Evolutionary conservation across 2,113 vertebrate genomes (phyloP), one percentile per base, ranked within the genome.

Genomic region (Chloropsis hardwickii): DNA sequence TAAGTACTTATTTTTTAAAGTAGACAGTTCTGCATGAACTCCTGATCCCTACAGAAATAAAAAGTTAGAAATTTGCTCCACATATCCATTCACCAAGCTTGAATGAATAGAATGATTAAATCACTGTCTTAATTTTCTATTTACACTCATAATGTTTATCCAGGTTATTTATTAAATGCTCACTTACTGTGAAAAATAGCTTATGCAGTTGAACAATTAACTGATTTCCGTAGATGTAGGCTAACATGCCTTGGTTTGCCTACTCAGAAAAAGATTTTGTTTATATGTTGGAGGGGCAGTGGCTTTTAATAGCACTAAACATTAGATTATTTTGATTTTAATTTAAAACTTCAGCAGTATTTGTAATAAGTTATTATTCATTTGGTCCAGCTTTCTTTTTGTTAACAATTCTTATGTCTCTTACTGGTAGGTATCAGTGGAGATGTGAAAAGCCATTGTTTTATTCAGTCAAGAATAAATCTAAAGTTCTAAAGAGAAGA

Each of bases 391-490:
- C 12, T 88, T 67, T 81, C 28, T 76, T 72, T 82, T 58, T 80
- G 15, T 50, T 73, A 48, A 81, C 23, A 62, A 2, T 76, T 67
- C 67, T 60, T 73, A 33, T 53, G 3, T 77, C 54, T 96, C 64
- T 53, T 74, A 19, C 39, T 89, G 84, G 25, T 77, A 98, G 98
- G 90, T 97, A 70, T 67, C 8, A 94, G 33, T 98, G 98, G 98
- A 98, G 97, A 88, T 97, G 98, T 78, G 95, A 98, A 66, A 98
- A 96, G 56, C 97, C 97, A 4, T 82, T 98, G 50, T 98, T 97
- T 58, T 96, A 97, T 74, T 97, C 97, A 22, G 58, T 48, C 42
- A 64, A 93, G 1, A 91, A 96, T 70, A 98, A 89, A 72, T 31
- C 93, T 3, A 95, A 93, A 29, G 93, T 81, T 16, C 87, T 95